These are phyloP conservation scores for Argyrosomus japonicus DNA, from an alignment of 2,113 vertebrate genomes.

Conservation along the genomic window DNA sequence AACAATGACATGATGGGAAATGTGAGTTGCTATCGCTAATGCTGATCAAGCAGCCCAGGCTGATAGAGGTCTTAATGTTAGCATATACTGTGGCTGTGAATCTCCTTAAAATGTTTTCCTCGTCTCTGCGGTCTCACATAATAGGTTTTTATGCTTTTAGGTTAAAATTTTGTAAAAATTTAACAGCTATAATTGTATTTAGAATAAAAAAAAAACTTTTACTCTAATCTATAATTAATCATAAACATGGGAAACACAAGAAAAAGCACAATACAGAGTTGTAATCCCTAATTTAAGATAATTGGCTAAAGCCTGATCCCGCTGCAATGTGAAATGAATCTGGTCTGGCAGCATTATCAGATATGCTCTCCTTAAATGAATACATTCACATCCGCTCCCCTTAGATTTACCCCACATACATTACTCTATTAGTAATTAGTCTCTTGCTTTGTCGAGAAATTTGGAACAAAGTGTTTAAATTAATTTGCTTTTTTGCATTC, in stretches of 20 bases:
- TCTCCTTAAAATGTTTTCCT: neutral
- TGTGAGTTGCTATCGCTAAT: neutral
- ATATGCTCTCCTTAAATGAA: neutral
- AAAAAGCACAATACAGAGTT: conserved; percentile 9
- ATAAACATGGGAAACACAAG: neutral
- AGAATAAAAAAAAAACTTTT: neutral
- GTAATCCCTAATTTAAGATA: neutral
- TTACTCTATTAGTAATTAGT: neutral
- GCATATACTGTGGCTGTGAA: neutral
- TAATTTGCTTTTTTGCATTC: neutral
- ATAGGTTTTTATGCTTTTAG: neutral
- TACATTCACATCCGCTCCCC: neutral
- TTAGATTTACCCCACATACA: neutral
- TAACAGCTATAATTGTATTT: conserved; percentile 13
- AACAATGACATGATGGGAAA: conserved; percentile 14
- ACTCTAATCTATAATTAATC: conserved; percentile 41
- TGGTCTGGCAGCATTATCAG: neutral
- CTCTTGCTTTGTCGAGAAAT: neutral
- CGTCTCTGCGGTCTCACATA: neutral
- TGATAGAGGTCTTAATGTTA: neutral
- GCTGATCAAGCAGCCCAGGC: conserved; percentile 26
- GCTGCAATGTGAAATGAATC: conserved; percentile 7
- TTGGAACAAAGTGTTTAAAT: neutral
- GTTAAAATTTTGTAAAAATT: neutral
- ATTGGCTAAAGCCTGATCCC: neutral